Evolutionary conservation across 2,113 vertebrate genomes (phyloP), one percentile per base, ranked within the genome.

Genomic region (Cyrtonyx montezumae): DNA sequence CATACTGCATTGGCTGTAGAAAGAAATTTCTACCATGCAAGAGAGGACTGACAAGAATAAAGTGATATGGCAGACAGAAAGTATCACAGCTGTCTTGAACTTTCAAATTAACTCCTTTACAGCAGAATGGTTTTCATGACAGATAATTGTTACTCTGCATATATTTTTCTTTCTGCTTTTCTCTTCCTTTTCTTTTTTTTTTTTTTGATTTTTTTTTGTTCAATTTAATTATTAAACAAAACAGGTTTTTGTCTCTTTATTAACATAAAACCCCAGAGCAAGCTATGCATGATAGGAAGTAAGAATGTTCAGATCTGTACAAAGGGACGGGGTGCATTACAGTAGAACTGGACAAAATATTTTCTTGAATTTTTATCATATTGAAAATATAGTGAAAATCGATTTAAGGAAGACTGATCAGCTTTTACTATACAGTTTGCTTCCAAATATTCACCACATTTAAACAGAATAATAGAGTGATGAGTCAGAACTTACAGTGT

Each of bases 81-180:
- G 61, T 90, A 87, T 84, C 53, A 69, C 40, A 71, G 11, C 58
- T 90, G 15, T 61, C 61, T 76, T 86, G 56, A 76, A 45, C 25
- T 84, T 84, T 78, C 46, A 86, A 20, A 75, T 75, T 88, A 75
- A 71, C 34, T 91, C 34, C 42, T 88, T 88, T 81, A 36, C 73
- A 93, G 43, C 26, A 48, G 36, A 71, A 18, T 40, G 10, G 16
- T 83, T 84, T 90, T 26, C 28, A 78, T 45, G 51, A 12, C 34
- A 86, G 9, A 40, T 70, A 26, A 43, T 2, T n/a, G 7, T 83
- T 90, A 4, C 9, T 62, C 25, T 83, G 19, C 11, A 56, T 48
- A 34, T 0, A 18, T 84, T 66, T 90, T 63, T 25, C 6, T 62
- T 69, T 56, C 6, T 65, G 43, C 10, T 84, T 61, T 3, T 28